Conservation (phyloP, 2,113 vertebrate species). For the Amazona guildingii region DNA sequence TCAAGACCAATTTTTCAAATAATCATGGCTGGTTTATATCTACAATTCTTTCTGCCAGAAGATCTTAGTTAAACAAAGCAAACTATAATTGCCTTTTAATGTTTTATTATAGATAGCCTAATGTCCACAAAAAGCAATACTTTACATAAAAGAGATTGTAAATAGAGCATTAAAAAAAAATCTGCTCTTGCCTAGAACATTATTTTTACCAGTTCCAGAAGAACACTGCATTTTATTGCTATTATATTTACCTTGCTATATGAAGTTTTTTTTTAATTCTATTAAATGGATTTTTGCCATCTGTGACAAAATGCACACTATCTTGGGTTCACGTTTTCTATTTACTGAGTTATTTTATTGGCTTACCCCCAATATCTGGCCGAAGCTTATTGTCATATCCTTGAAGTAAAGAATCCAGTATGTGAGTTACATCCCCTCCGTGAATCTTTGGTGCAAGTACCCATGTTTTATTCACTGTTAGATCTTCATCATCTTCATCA, state of each 20-base stretch:
- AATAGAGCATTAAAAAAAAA: background rate
- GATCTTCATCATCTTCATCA: constrained; percentile 94
- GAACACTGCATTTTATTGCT: background rate
- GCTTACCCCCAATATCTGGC: constrained; percentile 93
- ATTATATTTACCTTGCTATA: background rate
- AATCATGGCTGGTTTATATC: background rate
- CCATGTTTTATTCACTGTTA: constrained; percentile 94
- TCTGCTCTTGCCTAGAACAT: background rate
- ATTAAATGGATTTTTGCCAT: background rate
- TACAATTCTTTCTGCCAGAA: background rate
- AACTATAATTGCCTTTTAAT: background rate
- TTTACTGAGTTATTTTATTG: background rate
- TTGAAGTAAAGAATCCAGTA: constrained; percentile 90
- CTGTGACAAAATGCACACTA: background rate
- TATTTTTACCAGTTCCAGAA: background rate
- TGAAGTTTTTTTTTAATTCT: background rate
- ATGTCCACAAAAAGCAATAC: background rate
- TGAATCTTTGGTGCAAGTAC: constrained; percentile 95
- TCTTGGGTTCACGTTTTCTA: background rate
- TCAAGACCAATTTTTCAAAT: background rate
- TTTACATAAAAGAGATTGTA: background rate
- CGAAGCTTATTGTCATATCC: constrained; percentile 96
- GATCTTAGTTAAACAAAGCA: background rate
- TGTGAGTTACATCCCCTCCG: constrained; percentile 93
- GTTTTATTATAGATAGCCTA: background rate